Conservation (phyloP, 2,888 invertebrate genomes). For the Ligdia adustata region DNA sequence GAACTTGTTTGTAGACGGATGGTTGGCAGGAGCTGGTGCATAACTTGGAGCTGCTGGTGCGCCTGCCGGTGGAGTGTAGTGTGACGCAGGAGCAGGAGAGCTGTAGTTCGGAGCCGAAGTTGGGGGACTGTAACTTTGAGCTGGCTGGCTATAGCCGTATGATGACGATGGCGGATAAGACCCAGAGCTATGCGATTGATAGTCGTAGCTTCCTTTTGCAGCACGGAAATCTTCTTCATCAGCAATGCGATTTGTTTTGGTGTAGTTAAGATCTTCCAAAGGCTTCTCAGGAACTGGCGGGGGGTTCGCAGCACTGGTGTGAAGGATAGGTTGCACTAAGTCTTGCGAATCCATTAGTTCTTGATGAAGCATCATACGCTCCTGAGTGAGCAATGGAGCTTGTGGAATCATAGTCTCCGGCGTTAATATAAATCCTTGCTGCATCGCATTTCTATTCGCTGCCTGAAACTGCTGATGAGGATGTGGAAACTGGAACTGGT, state of each 20-base stretch:
- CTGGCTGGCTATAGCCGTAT: constrained; percentile 31
- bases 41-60: constrained; percentile 23
- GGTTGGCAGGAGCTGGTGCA: constrained; percentile 25
- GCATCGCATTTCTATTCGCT: constrained; percentile 21
- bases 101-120: constrained; percentile 13
- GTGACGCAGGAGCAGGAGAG: constrained; percentile 14
- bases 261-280: constrained; percentile 13
- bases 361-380: constrained; percentile 13
- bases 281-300: constrained; percentile 16
- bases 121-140: constrained; percentile 18
- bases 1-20: constrained; percentile 42
- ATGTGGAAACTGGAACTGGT: constrained; percentile 33
- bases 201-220: constrained; percentile 31
- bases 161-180: constrained; percentile 31
- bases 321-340: constrained; percentile 23
- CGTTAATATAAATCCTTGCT: constrained; percentile 18
- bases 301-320: constrained; percentile 15
- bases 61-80: constrained; percentile 3
- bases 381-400: constrained; percentile 11
- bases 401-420: neutral
- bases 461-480: constrained; percentile 28
- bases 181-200: constrained; percentile 24
- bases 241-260: neutral
- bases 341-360: constrained; percentile 21
- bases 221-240: constrained; percentile 27